These are phyloP conservation scores for Gobio occitaniae DNA, from an alignment of 2,797 vertebrate genomes.

Conservation along the genomic window DNA sequence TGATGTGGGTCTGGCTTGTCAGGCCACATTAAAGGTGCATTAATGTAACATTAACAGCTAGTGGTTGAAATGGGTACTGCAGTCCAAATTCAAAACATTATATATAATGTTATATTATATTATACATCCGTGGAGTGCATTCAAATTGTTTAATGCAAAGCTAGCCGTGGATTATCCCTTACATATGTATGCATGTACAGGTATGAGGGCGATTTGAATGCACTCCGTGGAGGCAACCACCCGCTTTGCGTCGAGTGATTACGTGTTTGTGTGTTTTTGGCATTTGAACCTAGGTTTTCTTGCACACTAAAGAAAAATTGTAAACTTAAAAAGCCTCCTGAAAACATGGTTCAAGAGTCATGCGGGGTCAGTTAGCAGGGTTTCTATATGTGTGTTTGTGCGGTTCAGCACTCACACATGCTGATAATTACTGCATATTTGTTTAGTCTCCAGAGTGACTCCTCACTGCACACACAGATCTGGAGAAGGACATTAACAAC, in stretches of 20 bases:
- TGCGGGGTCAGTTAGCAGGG: not conserved
- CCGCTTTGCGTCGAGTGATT: not conserved
- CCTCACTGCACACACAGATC: not conserved
- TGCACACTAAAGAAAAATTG: not conserved
- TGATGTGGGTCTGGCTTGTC: no score
- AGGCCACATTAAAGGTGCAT: not conserved
- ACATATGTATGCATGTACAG: no score
- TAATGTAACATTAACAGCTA: no score
- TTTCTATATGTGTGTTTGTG: not conserved
- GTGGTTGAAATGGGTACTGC: no score
- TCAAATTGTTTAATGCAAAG: not conserved
- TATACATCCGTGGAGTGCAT: not conserved
- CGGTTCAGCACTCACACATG: not conserved
- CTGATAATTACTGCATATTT: not conserved
- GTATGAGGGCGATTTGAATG: not conserved
- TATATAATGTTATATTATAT: no score
- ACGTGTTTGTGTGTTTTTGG: not conserved
- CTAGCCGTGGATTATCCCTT: not conserved
- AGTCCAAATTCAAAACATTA: no score
- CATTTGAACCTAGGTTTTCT: not conserved
- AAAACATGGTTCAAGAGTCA: not conserved
- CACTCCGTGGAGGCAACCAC: not conserved
- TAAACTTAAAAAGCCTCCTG: not conserved
- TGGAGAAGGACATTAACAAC: not conserved
- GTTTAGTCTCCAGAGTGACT: conserved; percentile 6